Evolutionary conservation across 2,888 invertebrate species (phyloP), one percentile per base, ranked within the genome.

Genomic region (Nymphalis polychloros): DNA sequence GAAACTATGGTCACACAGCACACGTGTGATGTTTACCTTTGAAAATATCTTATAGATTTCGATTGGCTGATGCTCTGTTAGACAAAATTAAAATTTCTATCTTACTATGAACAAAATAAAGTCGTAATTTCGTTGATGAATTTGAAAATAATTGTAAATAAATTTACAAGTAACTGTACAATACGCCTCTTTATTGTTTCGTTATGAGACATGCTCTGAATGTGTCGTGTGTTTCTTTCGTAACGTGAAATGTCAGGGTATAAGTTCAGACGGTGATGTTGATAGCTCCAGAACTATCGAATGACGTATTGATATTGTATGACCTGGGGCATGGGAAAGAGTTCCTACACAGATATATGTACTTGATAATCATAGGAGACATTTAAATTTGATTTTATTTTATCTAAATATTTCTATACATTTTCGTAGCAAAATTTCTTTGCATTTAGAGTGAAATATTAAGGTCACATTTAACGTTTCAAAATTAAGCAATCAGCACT

Each of bases 161-260:
- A n/a, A 41, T 16, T 20, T 49, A 62, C 67, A 41, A 20, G n/a
- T 62, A 67, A 59, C 59, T 35, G 49, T 50, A 61, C 65, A 53
- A 49, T 53, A 68, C 67, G 61, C 68, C 66, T 62, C 49, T 66
- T 70, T 59, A 67, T 70, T 70, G 72, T 70, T 72, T 68, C 46
- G 50, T 31, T n/a, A 49, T n/a, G 53, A 55, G 63, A 63, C 68
- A 67, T 55, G 64, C 49, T 61, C 57, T 66, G 23, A 46, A 66
- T 67, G 20, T 63, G 57, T 66, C 71, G 31, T 60, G 59, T 20
- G 50, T 61, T 55, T 67, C 27, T 70, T 64, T 67, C 46, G 49
- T 61, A 49, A 64, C 50, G 31, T 23, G 49, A 59, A 59, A 67
- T 63, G 63, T 46, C 59, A 35, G 20, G 48, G 59, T 17, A 31